Percentiles rank a stretch among this genome's conserved stretches.
These are phyloP conservation scores for Corythoichthys intestinalis DNA, from an alignment of 2,113 vertebrate species.

Conservation along the genomic window DNA sequence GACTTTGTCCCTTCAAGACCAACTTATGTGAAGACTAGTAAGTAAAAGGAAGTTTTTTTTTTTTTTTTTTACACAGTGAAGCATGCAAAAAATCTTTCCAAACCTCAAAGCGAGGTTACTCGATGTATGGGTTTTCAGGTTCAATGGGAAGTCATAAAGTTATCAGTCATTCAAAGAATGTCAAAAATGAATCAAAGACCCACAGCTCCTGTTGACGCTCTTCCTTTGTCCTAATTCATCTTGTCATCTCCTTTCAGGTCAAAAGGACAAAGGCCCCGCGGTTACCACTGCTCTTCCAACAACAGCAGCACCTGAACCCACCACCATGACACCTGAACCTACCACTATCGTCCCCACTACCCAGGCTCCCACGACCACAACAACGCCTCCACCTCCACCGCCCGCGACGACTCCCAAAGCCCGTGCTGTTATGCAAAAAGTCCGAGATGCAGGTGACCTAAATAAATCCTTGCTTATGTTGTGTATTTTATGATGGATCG, in stretches of 20 bases:
- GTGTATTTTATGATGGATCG: constrained; percentile 21
- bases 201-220: constrained; percentile 36
- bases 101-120: neutral
- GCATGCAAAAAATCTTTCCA: neutral
- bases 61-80: neutral
- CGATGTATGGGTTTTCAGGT: constrained; percentile 9
- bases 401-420: constrained; percentile 64
- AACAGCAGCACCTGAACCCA: constrained; percentile 50
- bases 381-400: constrained; percentile 38
- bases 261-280: constrained; percentile 58
- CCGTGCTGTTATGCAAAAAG: constrained; percentile 68
- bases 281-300: constrained; percentile 45
- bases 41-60: constrained; percentile 41
- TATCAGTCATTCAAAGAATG: constrained; percentile 37
- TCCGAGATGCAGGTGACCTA: constrained; percentile 79
- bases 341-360: constrained; percentile 59
- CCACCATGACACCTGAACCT: constrained; percentile 50
- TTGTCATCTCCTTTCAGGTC: constrained; percentile 51
- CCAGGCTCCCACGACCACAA: constrained; percentile 47
- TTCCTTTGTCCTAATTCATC: constrained; percentile 32
- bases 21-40: constrained; percentile 78
- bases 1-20: constrained; percentile 81
- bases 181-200: constrained; percentile 56
- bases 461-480: neutral
- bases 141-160: constrained; percentile 24